A percentile compares a stretch with the other conserved stretches of the same genome.
Conservation (phyloP, 2,888 invertebrate genomes). For the Trachelus iudaicus region DNA sequence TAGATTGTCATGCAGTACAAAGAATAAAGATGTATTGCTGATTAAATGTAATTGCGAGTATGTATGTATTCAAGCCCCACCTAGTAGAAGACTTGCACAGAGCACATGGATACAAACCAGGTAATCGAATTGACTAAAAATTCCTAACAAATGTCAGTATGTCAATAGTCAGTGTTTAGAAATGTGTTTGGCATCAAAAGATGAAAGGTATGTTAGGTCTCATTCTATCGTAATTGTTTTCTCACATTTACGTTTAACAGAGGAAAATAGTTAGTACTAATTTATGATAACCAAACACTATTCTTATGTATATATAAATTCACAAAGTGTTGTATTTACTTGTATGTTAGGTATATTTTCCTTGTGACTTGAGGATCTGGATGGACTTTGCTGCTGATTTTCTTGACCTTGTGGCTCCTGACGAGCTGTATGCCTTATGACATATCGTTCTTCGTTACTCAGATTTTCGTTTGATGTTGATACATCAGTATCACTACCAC, state of each 20-base stretch:
- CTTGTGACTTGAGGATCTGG: constrained; percentile 68
- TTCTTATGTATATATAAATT: neutral
- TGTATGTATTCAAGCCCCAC: neutral
- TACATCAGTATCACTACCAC: constrained; percentile 90
- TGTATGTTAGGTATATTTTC: constrained; percentile 63
- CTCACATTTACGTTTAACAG: neutral
- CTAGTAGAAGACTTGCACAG: neutral
- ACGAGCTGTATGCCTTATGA: constrained; percentile 82
- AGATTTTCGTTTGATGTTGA: constrained; percentile 92
- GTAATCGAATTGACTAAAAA: neutral
- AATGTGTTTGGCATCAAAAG: neutral
- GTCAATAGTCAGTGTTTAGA: neutral
- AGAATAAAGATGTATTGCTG: neutral
- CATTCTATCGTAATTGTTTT: neutral
- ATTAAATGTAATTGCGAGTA: neutral
- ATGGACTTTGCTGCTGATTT: constrained; percentile 73
- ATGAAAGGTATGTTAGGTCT: neutral
- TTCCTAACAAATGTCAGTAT: neutral
- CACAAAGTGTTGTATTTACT: constrained; percentile 31
- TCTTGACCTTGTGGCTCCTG: constrained; percentile 95
- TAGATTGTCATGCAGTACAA: constrained; percentile 1
- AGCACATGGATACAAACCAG: neutral
- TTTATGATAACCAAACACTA: neutral
- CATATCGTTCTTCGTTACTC: constrained; percentile 85
- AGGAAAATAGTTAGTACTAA: neutral